Evolutionary conservation across 2,888 invertebrate genomes (phyloP).

Genomic region (Dione vanillae): DNA sequence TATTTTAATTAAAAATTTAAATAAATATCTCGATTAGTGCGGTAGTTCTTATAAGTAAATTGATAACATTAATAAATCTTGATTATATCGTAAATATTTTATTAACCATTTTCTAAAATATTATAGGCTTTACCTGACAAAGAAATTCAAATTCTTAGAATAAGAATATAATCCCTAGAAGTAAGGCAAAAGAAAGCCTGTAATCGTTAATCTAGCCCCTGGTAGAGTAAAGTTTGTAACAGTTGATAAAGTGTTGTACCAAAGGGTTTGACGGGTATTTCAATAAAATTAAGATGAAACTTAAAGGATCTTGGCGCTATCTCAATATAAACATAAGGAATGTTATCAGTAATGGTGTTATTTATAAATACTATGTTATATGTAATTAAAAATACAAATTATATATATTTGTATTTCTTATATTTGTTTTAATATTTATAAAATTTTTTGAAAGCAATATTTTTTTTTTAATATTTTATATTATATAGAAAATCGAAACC

Average conservation of each 20-base stretch:
- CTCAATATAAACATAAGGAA: not conserved
- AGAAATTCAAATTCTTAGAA: not conserved
- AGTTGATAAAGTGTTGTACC: conserved; percentile 8
- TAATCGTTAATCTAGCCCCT: conserved; percentile 2
- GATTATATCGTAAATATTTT: not conserved
- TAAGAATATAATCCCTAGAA: not conserved
- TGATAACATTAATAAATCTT: not conserved
- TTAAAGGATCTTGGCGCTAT: not conserved
- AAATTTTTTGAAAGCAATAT: too few species aligned
- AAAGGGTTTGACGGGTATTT: not conserved
- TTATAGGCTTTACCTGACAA: not conserved
- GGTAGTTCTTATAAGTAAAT: not conserved
- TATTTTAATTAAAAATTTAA: not conserved
- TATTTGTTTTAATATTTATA: too few species aligned
- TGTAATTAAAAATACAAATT: too few species aligned
- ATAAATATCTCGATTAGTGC: not conserved
- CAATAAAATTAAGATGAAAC: not conserved
- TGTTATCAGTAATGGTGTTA: not conserved
- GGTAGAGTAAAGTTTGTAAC: not conserved
- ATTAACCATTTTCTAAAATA: not conserved
- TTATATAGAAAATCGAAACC: too few species aligned
- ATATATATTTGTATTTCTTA: too few species aligned
- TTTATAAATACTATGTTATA: too few species aligned
- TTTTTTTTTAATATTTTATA: too few species aligned
- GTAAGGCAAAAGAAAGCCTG: conserved; percentile 17